Conservation (phyloP, 2,888 invertebrate species). For the Prosopocoilus inquinatus region DNA sequence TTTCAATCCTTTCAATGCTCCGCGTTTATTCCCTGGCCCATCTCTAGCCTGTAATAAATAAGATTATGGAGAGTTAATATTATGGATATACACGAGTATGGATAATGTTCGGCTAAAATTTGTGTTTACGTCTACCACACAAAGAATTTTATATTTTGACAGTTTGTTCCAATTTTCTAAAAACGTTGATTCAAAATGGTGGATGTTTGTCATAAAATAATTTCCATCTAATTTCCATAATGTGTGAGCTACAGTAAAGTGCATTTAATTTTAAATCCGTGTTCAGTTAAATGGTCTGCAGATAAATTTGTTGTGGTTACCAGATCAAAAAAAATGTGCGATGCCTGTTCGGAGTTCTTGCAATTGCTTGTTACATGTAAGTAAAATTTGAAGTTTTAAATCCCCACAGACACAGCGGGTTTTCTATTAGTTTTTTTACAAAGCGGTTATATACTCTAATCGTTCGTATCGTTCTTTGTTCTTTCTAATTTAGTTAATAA, state of each 20-base stretch:
- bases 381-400: conserved; percentile 39
- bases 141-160: conserved; percentile 18
- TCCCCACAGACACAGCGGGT: background rate
- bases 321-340: conserved; percentile 70
- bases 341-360: conserved; percentile 92
- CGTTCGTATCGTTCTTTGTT: background rate
- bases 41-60: too few relatives aligned
- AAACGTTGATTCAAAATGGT: conserved; percentile 44
- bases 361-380: conserved; percentile 85
- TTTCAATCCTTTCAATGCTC: too few relatives aligned
- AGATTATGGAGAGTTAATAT: too few relatives aligned
- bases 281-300: conserved; percentile 23
- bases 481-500: background rate
- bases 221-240: conserved; percentile 35
- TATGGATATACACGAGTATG: background rate
- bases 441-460: background rate
- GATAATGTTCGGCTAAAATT: background rate
- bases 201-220: conserved; percentile 45
- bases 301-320: conserved; percentile 22
- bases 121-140: background rate
- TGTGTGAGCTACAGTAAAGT: conserved; percentile 25
- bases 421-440: background rate
- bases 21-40: too few relatives aligned
- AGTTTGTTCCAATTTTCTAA: conserved; percentile 22
- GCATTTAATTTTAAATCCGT: conserved; percentile 22